A percentile compares a stretch with the other conserved stretches of the same genome.
phyloP scores from a whole-genome alignment of 2,113 vertebrate genomes.

The Sus scrofa region T2T-Sscrofa CM000813.6:45658001-45658500 shows the following conservation, averaged over 20 bases:
- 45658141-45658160: slow-evolving; percentile 17
- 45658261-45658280: neutral
- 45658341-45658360: slow-evolving; percentile 48
- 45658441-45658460: neutral
- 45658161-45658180: neutral
- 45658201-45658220: no score
- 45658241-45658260: no score
- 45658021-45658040: neutral
- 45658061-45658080: neutral
- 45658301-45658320: neutral
- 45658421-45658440: no score
- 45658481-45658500: slow-evolving; percentile 6
- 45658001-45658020: neutral
- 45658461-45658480: slow-evolving; percentile 39
- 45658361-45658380: neutral
- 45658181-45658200: no score
- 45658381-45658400: slow-evolving; percentile 7
- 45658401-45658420: neutral
- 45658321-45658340: neutral
- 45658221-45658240: no score
- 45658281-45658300: slow-evolving; percentile 30
- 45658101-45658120: neutral
- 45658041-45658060: neutral
- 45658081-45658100: neutral
- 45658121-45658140: neutral